Conservation (phyloP, 2,888 invertebrate genomes). For the Zele albiditarsus region DNA sequence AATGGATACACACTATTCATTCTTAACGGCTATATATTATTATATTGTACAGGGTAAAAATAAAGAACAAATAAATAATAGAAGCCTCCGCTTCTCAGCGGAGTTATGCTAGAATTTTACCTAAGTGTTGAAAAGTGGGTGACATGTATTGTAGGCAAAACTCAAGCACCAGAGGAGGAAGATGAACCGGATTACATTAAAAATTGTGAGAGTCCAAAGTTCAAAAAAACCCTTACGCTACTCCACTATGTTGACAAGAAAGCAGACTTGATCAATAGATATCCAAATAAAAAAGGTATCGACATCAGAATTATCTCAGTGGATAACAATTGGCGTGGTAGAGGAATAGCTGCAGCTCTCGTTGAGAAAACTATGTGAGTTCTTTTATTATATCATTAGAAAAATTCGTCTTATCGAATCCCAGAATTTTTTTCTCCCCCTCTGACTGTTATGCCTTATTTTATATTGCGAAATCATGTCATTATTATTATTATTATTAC, state of each 20-base stretch:
- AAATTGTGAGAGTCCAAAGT: conserved; percentile 77
- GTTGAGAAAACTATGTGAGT: conserved; percentile 79
- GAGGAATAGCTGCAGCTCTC: conserved; percentile 80
- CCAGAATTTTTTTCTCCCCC: too few relatives aligned
- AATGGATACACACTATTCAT: not conserved
- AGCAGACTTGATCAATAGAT: conserved; percentile 76
- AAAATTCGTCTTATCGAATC: too few relatives aligned
- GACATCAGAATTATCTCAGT: conserved; percentile 81
- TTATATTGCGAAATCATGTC: too few relatives aligned
- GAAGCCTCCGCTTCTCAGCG: not conserved
- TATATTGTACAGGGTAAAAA: not conserved
- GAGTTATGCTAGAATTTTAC: not conserved
- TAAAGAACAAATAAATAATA: not conserved
- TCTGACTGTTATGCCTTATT: too few relatives aligned
- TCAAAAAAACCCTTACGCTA: conserved; percentile 79
- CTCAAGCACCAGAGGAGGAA: conserved; percentile 69
- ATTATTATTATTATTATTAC: not conserved
- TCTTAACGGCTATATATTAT: not conserved
- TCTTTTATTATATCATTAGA: conserved; percentile 8
- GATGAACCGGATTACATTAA: conserved; percentile 72
- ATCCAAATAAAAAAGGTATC: conserved; percentile 75
- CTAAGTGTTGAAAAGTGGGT: not conserved
- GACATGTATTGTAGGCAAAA: conserved; percentile 62
- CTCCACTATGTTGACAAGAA: conserved; percentile 76
- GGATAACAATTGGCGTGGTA: conserved; percentile 78